These are phyloP conservation scores for Apocrypta bakeri DNA, from an alignment of 1,140 invertebrate genomes.

Conservation along the genomic window DNA sequence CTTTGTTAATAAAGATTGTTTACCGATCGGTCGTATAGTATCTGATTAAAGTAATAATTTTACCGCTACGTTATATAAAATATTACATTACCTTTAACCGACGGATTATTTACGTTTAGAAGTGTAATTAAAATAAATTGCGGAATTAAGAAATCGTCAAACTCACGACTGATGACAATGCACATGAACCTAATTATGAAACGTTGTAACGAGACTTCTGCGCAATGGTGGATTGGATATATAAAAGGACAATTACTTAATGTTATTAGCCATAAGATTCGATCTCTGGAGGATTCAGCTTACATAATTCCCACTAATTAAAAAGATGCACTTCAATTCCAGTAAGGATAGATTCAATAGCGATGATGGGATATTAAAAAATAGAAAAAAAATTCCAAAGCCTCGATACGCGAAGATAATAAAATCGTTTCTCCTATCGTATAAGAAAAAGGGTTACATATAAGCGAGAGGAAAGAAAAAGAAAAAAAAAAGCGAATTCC, in stretches of 20 bases:
- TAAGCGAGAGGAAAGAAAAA: constrained; percentile 19
- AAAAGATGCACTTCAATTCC: constrained; percentile 20
- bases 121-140: constrained; percentile 28
- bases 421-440: too few species aligned
- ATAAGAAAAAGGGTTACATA: constrained; percentile 38
- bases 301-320: constrained; percentile 29
- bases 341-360: not conserved
- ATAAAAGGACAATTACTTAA: constrained; percentile 21
- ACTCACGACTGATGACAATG: not conserved
- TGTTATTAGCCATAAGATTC: constrained; percentile 6
- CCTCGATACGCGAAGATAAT: too few species aligned
- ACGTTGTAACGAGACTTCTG: too few species aligned
- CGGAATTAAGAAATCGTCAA: constrained; percentile 20
- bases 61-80: too few species aligned
- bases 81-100: not conserved
- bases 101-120: not conserved
- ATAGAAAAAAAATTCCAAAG: not conserved
- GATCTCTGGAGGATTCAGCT: not conserved
- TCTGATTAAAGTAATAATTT: too few species aligned
- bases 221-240: not conserved
- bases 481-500: constrained; percentile 40
- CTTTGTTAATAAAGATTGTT: too few species aligned
- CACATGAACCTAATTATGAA: too few species aligned
- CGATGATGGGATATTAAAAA: not conserved
- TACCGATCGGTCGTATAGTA: too few species aligned